Conservation (phyloP, 2,797 vertebrate genomes). For the Neosilurus mollespiculum region DNA sequence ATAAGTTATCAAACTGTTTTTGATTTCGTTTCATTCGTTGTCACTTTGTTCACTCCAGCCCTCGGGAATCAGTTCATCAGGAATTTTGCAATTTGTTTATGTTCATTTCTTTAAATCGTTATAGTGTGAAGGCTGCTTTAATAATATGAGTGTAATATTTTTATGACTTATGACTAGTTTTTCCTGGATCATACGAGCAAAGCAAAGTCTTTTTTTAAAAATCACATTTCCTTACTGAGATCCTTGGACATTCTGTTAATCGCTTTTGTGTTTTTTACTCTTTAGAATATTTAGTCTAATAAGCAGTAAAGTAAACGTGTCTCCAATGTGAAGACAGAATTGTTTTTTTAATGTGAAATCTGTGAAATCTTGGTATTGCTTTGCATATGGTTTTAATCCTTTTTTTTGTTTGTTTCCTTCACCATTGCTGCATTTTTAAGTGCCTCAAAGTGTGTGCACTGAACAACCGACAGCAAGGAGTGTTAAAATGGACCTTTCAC, state of each 20-base stretch:
- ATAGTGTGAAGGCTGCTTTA: too few relatives aligned
- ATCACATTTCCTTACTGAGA: neutral
- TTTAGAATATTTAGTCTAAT: neutral
- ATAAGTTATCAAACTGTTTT: too few relatives aligned
- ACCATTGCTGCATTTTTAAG: slow-evolving; percentile 1
- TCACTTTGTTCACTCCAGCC: too few relatives aligned
- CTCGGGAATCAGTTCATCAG: too few relatives aligned
- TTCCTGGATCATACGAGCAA: neutral
- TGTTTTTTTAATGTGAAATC: neutral
- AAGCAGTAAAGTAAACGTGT: neutral
- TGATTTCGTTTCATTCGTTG: too few relatives aligned
- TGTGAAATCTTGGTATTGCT: neutral
- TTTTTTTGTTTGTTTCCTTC: neutral
- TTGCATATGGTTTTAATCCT: neutral
- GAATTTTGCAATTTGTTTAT: too few relatives aligned
- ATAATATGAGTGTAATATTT: neutral
- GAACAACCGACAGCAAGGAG: neutral
- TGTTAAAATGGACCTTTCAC: neutral
- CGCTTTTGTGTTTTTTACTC: neutral
- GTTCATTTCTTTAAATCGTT: too few relatives aligned
- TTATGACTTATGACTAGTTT: neutral
- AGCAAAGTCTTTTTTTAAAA: neutral
- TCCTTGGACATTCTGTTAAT: neutral
- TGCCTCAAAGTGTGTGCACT: slow-evolving; percentile 1
- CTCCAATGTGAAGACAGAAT: neutral